phyloP scores from a whole-genome alignment of 2,888 invertebrate species.

The Zaprionus bogoriensis region DNA sequence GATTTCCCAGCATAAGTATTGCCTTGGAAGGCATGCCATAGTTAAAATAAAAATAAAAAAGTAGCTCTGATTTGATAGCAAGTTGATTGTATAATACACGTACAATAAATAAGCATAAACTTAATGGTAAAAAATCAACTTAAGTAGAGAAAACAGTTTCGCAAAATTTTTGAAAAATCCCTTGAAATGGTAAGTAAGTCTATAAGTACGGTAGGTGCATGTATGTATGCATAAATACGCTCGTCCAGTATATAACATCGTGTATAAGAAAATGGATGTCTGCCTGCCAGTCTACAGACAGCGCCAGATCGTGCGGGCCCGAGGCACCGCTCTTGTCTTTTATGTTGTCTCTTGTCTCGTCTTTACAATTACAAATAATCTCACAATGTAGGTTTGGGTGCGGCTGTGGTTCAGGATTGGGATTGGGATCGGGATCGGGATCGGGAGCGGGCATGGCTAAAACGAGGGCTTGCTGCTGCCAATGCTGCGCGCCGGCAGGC shows the following conservation, averaged over 20 bases:
- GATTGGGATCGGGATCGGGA: background rate
- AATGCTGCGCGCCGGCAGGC: slow-evolving; percentile 83
- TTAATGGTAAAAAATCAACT: slow-evolving; percentile 67
- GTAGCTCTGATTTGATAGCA: slow-evolving; percentile 56
- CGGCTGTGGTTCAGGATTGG: slow-evolving; percentile 1
- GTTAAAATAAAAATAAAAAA: slow-evolving; percentile 17
- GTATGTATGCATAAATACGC: slow-evolving; percentile 15
- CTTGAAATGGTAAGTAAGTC: slow-evolving; percentile 71
- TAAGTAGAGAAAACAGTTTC: slow-evolving; percentile 65
- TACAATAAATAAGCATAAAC: slow-evolving; percentile 74
- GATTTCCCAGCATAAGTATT: no score
- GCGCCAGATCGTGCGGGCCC: no score
- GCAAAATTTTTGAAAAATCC: slow-evolving; percentile 73
- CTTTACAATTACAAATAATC: slow-evolving; percentile 77
- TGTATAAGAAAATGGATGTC: slow-evolving; percentile 25
- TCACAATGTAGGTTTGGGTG: slow-evolving; percentile 64
- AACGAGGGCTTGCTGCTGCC: slow-evolving; percentile 82
- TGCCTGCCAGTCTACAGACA: no score
- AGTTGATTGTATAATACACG: slow-evolving; percentile 73
- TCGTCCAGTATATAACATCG: slow-evolving; percentile 31
- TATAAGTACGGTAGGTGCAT: slow-evolving; percentile 40
- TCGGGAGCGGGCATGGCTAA: slow-evolving; percentile 41
- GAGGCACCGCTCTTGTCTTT: slow-evolving; percentile 49
- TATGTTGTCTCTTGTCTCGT: slow-evolving; percentile 36
- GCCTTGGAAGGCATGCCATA: no score